These are phyloP conservation scores for Halichoerus grypus DNA, from an alignment of 2,113 vertebrate genomes.

Conservation along the genomic window DNA sequence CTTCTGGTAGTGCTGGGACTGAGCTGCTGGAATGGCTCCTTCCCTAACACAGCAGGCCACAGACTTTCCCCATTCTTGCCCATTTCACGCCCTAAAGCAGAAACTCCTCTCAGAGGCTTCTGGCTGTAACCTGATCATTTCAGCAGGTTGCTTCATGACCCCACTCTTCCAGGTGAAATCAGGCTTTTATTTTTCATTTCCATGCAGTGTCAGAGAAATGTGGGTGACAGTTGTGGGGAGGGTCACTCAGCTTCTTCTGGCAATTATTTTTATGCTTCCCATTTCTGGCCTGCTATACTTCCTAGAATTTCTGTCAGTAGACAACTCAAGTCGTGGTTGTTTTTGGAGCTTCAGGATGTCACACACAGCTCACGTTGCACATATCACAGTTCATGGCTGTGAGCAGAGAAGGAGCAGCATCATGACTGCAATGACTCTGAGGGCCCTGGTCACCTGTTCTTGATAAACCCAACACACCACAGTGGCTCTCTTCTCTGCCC, in stretches of 20 bases:
- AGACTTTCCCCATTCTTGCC: neutral
- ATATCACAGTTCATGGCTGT: neutral
- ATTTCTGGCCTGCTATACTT: neutral
- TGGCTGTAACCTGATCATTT: neutral
- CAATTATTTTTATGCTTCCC: neutral
- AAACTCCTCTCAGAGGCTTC: constrained; percentile 9
- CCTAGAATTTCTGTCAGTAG: constrained; percentile 8
- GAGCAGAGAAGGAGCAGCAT: constrained; percentile 26
- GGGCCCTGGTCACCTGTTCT: neutral
- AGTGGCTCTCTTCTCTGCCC: neutral
- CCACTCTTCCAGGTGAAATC: neutral
- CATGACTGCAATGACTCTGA: neutral
- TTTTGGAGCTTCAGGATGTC: constrained; percentile 9
- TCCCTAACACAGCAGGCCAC: neutral
- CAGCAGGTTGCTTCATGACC: neutral
- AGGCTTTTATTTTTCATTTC: constrained; percentile 38
- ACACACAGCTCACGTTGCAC: neutral
- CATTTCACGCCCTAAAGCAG: neutral
- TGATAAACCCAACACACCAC: neutral
- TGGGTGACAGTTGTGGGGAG: neutral
- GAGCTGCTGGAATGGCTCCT: neutral
- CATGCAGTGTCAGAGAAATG: neutral
- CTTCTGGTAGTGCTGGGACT: neutral
- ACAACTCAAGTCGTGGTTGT: neutral
- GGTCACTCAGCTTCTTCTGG: neutral